Conservation (phyloP, 2,888 invertebrate genomes). For the Rhorus exstirpatorius region DNA sequence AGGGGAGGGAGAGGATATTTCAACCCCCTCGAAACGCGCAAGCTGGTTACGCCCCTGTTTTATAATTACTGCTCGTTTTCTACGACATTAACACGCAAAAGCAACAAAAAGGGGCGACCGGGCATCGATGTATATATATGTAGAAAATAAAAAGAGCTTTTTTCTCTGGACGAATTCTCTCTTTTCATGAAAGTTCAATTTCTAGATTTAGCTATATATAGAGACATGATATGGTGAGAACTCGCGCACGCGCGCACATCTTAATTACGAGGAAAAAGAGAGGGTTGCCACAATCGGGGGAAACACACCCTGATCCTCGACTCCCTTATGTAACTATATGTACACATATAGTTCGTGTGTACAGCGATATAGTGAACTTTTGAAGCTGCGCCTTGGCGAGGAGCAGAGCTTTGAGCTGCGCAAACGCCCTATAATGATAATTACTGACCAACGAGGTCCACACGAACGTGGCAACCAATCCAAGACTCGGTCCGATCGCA, state of each 20-base stretch:
- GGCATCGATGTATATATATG: slow-evolving; percentile 1
- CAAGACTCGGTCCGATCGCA: slow-evolving; percentile 45
- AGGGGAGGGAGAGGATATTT: not conserved
- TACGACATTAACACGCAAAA: slow-evolving; percentile 67
- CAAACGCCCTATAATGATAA: slow-evolving; percentile 79
- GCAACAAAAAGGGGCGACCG: slow-evolving; percentile 40
- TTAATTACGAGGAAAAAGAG: slow-evolving; percentile 80
- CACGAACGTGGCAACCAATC: slow-evolving; percentile 70
- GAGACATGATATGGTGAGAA: slow-evolving; percentile 73
- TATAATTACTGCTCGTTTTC: slow-evolving; percentile 79
- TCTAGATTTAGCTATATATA: not conserved
- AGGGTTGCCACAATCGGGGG: slow-evolving; percentile 81
- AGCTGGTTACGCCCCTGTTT: slow-evolving; percentile 76
- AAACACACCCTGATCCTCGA: slow-evolving; percentile 72
- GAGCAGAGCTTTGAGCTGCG: slow-evolving; percentile 65
- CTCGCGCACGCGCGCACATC: slow-evolving; percentile 80
- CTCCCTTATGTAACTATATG: slow-evolving; percentile 13
- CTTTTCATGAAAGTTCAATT: not conserved
- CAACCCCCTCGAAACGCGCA: slow-evolving; percentile 36
- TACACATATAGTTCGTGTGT: not conserved
- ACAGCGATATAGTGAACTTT: too few species aligned
- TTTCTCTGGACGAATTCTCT: slow-evolving; percentile 8
- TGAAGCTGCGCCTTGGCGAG: slow-evolving; percentile 59
- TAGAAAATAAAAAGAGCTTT: slow-evolving; percentile 4
- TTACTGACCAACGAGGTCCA: slow-evolving; percentile 82